Base-by-base conservation (phyloP, 2,888 invertebrate species). In the Pedicia rivosa region DNA sequence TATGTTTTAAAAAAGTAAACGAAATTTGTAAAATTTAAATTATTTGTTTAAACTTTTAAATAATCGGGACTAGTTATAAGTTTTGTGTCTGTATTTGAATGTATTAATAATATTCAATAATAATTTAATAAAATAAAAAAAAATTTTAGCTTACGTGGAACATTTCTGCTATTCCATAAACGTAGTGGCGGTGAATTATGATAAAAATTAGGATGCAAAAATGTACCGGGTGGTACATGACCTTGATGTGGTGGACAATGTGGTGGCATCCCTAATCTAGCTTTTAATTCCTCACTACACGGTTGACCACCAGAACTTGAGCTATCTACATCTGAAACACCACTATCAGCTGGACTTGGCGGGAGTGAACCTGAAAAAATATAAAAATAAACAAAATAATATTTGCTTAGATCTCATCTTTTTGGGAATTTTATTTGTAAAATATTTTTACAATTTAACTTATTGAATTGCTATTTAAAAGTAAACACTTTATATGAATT, bases 311-410 rank as follows among this genome's bases (percentile, higher is more conserved):
- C 78, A 29, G 77, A 77, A 50, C 87, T 90, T 45, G 90, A 90
- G 49, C 90, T 90, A 66, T 94, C 94, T 52, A 94, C 90, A 64
- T 94, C 94, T 40, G 90, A 91, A 36, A 94, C 92, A 43, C 94
- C 94, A 58, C 90, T 91, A 70, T 95, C 94, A 37, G 92, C 92
- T 44, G 94, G 94, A 61, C 91, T 92, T 37, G 94, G 92, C 44
- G 94, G 94, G 57, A 94, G 76, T 51, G 92, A 92, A 62, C 91
- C 92, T 84, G 67, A 54, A 52, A 47, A 43, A 50, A 5, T 38
- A 33, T 33, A 31, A 14, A 20, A 31, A 34, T n/a, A n/a, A 41
- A 35, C 19, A 34, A 30, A 27, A 12, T 4, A 13, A 12, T 27
- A 20, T 20, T 20, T 20, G 20, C 20, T 20, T 20, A 20, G 20